phyloP scores from a whole-genome alignment of 2,888 invertebrate species.

The Polydesmus complanatus region DNA sequence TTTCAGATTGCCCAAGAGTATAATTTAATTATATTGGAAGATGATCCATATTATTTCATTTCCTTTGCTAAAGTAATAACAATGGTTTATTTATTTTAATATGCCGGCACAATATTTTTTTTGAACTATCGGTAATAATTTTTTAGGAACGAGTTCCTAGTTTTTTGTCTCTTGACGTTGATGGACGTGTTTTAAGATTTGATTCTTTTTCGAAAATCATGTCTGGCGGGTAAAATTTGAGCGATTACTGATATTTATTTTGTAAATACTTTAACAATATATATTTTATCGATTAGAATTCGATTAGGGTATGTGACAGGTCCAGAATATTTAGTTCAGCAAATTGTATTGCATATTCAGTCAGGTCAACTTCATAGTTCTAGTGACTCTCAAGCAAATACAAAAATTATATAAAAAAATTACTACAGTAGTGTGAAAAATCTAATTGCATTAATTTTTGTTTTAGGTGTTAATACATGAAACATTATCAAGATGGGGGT shows the following conservation, averaged over 20 bases:
- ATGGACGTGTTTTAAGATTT: slow-evolving; percentile 30
- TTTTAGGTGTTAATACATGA: slow-evolving; percentile 4
- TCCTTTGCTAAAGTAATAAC: slow-evolving; percentile 48
- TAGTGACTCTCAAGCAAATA: slow-evolving; percentile 47
- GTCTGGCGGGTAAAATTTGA: slow-evolving; percentile 29
- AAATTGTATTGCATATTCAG: slow-evolving; percentile 55
- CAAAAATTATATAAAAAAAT: too few species aligned
- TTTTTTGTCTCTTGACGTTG: slow-evolving; percentile 26
- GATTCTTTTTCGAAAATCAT: slow-evolving; percentile 33
- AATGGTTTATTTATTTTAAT: neutral
- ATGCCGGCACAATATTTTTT: neutral
- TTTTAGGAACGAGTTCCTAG: slow-evolving; percentile 6
- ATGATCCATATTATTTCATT: slow-evolving; percentile 68
- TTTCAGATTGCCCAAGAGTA: slow-evolving; percentile 50
- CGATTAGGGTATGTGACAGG: slow-evolving; percentile 60
- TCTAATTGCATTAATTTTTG: neutral
- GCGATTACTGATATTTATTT: too few species aligned
- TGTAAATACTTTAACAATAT: neutral
- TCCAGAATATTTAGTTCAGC: slow-evolving; percentile 46
- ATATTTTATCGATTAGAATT: slow-evolving; percentile 39
- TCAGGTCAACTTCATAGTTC: slow-evolving; percentile 50
- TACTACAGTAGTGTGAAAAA: neutral
- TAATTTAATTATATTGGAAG: slow-evolving; percentile 63
- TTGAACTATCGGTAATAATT: neutral
- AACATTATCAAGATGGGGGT: slow-evolving; percentile 7